Evolutionary conservation across 2,113 vertebrate species (phyloP), one percentile per base, ranked within the genome.

Genomic region (Oriolus oriolus): DNA sequence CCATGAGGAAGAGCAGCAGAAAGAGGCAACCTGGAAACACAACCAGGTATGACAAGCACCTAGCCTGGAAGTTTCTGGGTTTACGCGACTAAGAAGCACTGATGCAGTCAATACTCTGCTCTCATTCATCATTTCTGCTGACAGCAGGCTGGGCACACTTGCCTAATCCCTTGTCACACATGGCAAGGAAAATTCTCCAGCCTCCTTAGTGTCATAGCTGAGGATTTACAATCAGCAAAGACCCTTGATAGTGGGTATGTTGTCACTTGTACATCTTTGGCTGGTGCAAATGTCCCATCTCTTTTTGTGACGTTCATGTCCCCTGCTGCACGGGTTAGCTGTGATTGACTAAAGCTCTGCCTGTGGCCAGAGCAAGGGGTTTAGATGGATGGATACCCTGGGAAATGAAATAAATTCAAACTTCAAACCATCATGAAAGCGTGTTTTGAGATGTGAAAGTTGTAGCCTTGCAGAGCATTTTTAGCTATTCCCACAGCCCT

Each of bases 1-100:
- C 33, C 97, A 95, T 22, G 98, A 97, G 64, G 97, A 97, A 27
- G 97, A 99, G 74, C 97, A 97, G 95, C 99, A 99, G 96, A 97
- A 97, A 73, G 98, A 98, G 92, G 98, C 98, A 27, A 94, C 98
- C 0, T 97, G 98, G 97, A 98, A 97, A 64, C 99, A 99, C 97
- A 99, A 98, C 94, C 98, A 98, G 98, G 99, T 99, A 93, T 30
- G 71, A 31, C 47, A 47, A 17, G 30, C 30, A 30, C 63, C 71
- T 68, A 61, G 28, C 54, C 75, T 85, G 57, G 39, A 53, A 63
- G 23, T 71, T 60, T 45, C 28, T 44, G 33, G 30, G 9, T 28
- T 84, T 68, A 28, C 53, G 6, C 0, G 3, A 39, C 41, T 54
- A 11, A 57, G 70, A 12, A 87, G 71, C 37, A 27, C 39, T 35